Conservation (phyloP, 2,888 invertebrate species). For the Coenonympha arcania region DNA sequence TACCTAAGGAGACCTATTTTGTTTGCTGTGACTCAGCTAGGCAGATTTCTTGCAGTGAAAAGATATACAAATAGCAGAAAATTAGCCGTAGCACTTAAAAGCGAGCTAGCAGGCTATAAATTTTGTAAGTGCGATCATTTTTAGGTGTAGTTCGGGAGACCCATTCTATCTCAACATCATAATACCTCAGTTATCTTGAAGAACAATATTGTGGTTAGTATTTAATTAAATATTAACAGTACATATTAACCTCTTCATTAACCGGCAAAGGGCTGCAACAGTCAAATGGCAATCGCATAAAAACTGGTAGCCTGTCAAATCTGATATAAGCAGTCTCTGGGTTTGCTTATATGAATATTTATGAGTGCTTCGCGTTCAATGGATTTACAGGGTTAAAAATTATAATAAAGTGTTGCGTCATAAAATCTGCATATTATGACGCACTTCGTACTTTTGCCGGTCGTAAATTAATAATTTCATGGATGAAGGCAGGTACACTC, state of each 20-base stretch:
- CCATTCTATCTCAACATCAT: too few species aligned
- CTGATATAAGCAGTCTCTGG: not conserved
- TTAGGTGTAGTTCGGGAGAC: too few species aligned
- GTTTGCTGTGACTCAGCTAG: too few species aligned
- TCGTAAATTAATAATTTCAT: constrained; percentile 13
- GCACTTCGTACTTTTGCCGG: constrained; percentile 1
- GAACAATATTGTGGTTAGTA: too few species aligned
- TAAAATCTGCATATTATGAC: constrained; percentile 13
- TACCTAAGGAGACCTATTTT: too few species aligned
- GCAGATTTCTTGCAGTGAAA: too few species aligned
- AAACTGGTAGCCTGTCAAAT: not conserved
- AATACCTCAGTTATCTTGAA: too few species aligned
- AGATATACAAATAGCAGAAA: too few species aligned
- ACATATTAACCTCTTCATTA: not conserved
- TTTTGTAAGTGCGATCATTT: too few species aligned
- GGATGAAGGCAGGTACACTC: constrained; percentile 7
- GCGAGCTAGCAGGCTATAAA: too few species aligned
- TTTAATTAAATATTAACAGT: too few species aligned
- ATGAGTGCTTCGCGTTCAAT: constrained; percentile 6
- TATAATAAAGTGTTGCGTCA: constrained; percentile 7
- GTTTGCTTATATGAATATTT: constrained; percentile 4
- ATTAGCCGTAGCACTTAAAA: too few species aligned
- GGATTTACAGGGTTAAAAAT: constrained; percentile 10
- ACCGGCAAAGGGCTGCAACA: not conserved
- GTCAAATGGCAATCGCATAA: not conserved